Base-by-base conservation (phyloP, 2,797 vertebrate species). In the Peromyscus aztecus region DNA sequence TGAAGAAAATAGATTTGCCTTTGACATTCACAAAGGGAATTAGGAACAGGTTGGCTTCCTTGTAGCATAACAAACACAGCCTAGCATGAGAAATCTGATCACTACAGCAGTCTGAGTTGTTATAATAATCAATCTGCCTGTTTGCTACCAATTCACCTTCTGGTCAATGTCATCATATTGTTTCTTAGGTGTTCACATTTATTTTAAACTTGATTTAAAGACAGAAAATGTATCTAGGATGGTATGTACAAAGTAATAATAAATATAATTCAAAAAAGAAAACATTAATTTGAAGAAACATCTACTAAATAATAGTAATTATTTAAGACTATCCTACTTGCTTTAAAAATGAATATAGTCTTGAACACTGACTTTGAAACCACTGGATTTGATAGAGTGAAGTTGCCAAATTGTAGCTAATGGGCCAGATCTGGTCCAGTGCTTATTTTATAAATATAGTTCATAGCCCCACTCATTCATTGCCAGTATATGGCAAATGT, bases 1-100 rank as follows among this genome's bases (percentile, higher is more conserved):
- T 90, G 95, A 96, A 75, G 46, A 94, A 96, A 96, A 90, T 75
- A 65, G 37, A 86, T 82, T 91, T 96, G 69, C 37, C 90, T 96
- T 92, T 92, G 71, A 94, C 83, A 91, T 90, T 96, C 90, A 94
- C 59, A 77, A 95, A 95, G 92, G 31, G 69, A 93, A 49, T 57
- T 71, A 34, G 71, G 49, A 87, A 89, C 92, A 92, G 0, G 4
- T 69, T 34, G 59, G 19, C 46, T 97, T 76, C 40, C 96, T 96
- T 95, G 77, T 92, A 65, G 52, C 21, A 43, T 95, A 91, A 95
- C 52, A 96, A 94, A 92, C 23, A 85, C 27, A 94, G 71, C 65
- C 71, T n/a, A 3, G 80, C 92, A 91, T 73, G 82, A 97, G 86
- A 91, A 93, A 87, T 91, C 65, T 76, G 80, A 95, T 91, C 55